Percentiles rank a stretch among this genome's conserved stretches.
Evolutionary conservation across 2,888 invertebrate genomes (phyloP).

Genomic region (Coelinius sp.): DNA sequence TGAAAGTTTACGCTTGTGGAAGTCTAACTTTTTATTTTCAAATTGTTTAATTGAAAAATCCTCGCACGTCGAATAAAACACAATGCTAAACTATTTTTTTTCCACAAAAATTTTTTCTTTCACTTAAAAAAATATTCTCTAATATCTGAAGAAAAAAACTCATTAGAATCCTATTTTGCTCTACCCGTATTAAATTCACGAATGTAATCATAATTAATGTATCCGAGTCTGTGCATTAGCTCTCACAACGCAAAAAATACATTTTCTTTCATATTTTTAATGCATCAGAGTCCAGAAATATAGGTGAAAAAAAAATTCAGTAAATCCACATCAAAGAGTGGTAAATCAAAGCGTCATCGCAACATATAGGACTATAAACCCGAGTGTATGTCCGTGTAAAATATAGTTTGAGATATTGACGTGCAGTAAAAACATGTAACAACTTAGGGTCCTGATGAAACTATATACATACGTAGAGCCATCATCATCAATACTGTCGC

Average conservation of each 20-base stretch:
- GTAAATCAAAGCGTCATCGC: background rate
- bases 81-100: constrained; percentile 3
- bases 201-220: background rate
- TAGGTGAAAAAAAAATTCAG: background rate
- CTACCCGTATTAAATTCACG: background rate
- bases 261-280: background rate
- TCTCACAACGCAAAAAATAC: background rate
- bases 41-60: background rate
- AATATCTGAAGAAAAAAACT: background rate
- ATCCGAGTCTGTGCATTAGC: background rate
- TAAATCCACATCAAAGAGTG: constrained; percentile 2
- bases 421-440: background rate
- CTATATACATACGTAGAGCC: background rate
- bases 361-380: background rate
- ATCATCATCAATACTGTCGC: background rate
- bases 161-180: background rate
- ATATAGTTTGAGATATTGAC: background rate
- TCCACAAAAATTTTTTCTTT: background rate
- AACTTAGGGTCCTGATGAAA: background rate
- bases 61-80: background rate
- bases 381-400: background rate
- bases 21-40: background rate
- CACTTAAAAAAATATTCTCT: background rate
- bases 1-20: background rate
- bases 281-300: background rate